Evolutionary conservation across 2,797 vertebrate species (phyloP), one percentile per base, ranked within the genome.

Genomic region (Loriculus beryllinus): DNA sequence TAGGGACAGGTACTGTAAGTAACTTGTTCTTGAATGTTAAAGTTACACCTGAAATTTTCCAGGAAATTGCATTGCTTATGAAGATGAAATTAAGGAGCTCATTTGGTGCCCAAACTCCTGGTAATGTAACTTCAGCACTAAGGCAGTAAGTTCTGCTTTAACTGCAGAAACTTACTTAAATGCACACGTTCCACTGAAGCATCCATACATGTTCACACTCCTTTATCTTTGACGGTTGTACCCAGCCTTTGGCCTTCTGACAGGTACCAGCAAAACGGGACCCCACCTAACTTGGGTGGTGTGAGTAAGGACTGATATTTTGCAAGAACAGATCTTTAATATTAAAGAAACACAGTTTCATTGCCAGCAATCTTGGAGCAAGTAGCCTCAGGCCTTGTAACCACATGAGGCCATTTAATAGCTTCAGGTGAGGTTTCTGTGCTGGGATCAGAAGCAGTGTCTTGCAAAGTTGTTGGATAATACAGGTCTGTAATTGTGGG

Each of bases 181-280:
- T 52, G 51, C 19, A 8, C 0, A 3, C 29, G 13, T 52, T 57
- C 64, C 19, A 3, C 12, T 7, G 21, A 22, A 40, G 51, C 35
- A 65, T 57, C 40, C 12, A 0, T 6, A 4, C 0, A 0, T 19
- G 14, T 76, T 70, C 45, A 25, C 49, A 6, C 14, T 33, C 62
- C 35, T 39, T 21, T 7, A 3, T 39, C 47, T 29, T 10, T 18
- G 28, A 6, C 3, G 18, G 19, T 22, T 37, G 26, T 42, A 45
- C 26, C 22, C 33, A 25, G 45, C 48, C 37, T n/a, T 80, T 9
- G 52, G 42, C 22, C 35, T 68, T 67, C 40, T 49, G 28, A 9
- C 14, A 6, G 37, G 49, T 25, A 47, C 25, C 25, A 21, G 3
- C 6, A 13, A 17, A 35, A 54, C 1, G 4, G 60, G 47, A 35